Evolutionary conservation across 2,888 invertebrate species (phyloP).

Genomic region (Drosophila tanythrix): DNA sequence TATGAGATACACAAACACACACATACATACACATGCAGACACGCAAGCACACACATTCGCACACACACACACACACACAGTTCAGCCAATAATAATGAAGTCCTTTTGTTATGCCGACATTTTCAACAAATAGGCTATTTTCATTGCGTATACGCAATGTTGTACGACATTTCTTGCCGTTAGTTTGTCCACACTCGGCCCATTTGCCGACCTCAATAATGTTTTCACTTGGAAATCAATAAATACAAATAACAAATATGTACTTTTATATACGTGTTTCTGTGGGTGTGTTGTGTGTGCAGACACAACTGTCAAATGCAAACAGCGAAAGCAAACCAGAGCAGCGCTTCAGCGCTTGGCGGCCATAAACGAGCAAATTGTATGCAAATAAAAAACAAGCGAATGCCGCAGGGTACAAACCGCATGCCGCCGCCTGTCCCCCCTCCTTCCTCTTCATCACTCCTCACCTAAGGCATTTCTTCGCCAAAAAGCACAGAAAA

Average conservation of each 20-base stretch:
- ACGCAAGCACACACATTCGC: neutral
- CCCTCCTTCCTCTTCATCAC: neutral
- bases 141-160: conserved; percentile 63
- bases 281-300: neutral
- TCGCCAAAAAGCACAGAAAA: neutral
- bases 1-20: conserved; percentile 12
- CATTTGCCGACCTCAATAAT: conserved; percentile 70
- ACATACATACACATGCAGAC: conserved; percentile 9
- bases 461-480: conserved; percentile 13
- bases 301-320: conserved; percentile 18
- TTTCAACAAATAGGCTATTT: conserved; percentile 64
- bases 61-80: conserved; percentile 27
- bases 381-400: conserved; percentile 71
- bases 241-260: conserved; percentile 75
- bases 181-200: conserved; percentile 12
- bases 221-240: conserved; percentile 77
- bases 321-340: conserved; percentile 23
- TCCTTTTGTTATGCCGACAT: conserved; percentile 74
- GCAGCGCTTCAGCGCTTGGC: conserved; percentile 37
- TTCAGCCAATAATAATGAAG: conserved; percentile 77
- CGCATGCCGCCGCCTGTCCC: conserved; percentile 21
- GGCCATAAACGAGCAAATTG: conserved; percentile 74
- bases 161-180: conserved; percentile 16
- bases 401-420: conserved; percentile 51
- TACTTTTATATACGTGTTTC: conserved; percentile 1